phyloP scores from a whole-genome alignment of 2,888 invertebrate genomes.

The Rutpela maculata region DNA sequence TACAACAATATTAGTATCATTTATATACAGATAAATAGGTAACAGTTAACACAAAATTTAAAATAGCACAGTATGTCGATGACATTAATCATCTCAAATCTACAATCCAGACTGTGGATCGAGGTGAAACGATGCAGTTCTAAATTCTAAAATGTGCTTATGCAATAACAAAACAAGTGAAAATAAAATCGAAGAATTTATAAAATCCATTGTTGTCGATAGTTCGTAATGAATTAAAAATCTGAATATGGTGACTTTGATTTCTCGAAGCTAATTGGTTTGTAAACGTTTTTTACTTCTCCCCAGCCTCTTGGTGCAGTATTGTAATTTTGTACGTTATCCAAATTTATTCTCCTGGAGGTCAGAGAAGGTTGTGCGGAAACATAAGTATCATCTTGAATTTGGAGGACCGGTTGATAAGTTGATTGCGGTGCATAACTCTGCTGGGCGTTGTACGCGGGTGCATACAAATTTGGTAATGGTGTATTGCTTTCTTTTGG shows the following conservation, averaged over 20 bases:
- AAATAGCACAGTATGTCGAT: constrained; percentile 17
- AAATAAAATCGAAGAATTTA: background rate
- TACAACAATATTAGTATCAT: constrained; percentile 35
- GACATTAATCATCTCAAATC: constrained; percentile 44
- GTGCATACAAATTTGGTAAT: constrained; percentile 55
- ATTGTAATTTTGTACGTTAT: constrained; percentile 81
- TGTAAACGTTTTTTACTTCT: constrained; percentile 81
- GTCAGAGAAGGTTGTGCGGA: constrained; percentile 53
- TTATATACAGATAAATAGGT: constrained; percentile 42
- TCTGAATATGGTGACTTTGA: constrained; percentile 61
- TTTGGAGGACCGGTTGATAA: constrained; percentile 42
- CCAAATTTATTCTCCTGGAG: constrained; percentile 64
- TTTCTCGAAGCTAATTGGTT: constrained; percentile 83
- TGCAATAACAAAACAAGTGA: constrained; percentile 28
- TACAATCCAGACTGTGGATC: constrained; percentile 50
- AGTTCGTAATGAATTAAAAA: constrained; percentile 55
- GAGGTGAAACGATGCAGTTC: constrained; percentile 46
- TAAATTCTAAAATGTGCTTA: constrained; percentile 19
- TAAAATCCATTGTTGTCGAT: constrained; percentile 4
- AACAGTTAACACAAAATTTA: constrained; percentile 28
- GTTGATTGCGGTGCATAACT: constrained; percentile 41
- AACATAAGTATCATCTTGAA: constrained; percentile 41
- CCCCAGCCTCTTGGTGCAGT: constrained; percentile 91
- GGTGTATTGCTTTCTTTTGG: constrained; percentile 67
- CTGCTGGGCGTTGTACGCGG: constrained; percentile 58